phyloP scores from a whole-genome alignment of 2,797 vertebrate species.

The Gymnopithys bicolor region DNA sequence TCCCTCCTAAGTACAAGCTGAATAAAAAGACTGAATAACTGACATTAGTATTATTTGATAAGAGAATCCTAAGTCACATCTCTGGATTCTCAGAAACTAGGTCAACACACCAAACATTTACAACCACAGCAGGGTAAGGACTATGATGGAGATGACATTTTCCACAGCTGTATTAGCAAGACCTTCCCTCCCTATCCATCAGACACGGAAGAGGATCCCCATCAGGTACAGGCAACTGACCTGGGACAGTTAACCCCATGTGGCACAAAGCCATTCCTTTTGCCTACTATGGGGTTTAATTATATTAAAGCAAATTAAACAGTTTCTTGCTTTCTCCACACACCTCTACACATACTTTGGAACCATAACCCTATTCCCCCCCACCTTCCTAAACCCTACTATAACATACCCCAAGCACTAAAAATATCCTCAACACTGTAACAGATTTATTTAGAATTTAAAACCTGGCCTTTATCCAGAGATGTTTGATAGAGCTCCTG shows the following conservation, averaged over 20 bases:
- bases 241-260: background rate
- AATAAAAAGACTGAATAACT: background rate
- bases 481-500: background rate
- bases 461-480: background rate
- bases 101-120: conserved; percentile 2
- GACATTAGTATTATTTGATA: background rate
- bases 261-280: background rate
- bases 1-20: background rate
- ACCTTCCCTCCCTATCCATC: background rate
- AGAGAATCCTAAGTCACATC: background rate
- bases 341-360: accelerated
- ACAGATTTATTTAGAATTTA: background rate
- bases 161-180: background rate
- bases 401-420: background rate
- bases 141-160: background rate
- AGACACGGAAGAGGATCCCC: background rate
- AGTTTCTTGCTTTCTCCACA: background rate
- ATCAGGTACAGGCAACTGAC: background rate
- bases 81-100: conserved; percentile 28
- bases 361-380: background rate
- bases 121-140: background rate
- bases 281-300: background rate
- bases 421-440: background rate
- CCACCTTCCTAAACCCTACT: background rate
- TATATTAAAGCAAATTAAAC: background rate